phyloP scores from a whole-genome alignment of 2,888 invertebrate species.

The Andrena bicolor region DNA sequence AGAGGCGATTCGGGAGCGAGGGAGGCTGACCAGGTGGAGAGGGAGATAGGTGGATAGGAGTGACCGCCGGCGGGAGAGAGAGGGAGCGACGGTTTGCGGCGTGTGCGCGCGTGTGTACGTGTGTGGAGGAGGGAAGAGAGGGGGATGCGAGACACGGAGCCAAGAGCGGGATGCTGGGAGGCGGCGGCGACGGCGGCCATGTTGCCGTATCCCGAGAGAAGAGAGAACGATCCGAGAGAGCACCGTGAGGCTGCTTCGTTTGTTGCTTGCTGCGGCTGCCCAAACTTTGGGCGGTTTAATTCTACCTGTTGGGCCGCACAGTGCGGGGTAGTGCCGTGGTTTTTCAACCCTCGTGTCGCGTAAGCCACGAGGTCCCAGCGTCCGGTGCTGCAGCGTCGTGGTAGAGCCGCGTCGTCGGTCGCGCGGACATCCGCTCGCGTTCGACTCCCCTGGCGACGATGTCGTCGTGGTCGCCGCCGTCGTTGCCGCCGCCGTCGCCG shows the following conservation, averaged over 20 bases:
- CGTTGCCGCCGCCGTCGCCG: constrained; percentile 82
- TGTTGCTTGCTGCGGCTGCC: constrained; percentile 79
- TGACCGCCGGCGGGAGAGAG: constrained; percentile 64
- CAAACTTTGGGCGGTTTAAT: constrained; percentile 76
- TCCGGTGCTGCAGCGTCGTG: constrained; percentile 12
- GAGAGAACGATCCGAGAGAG: constrained; percentile 76
- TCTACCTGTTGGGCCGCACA: constrained; percentile 67
- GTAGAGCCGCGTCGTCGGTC: constrained; percentile 22
- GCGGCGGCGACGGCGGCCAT: constrained; percentile 89
- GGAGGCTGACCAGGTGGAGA: constrained; percentile 47
- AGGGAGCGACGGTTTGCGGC: constrained; percentile 68
- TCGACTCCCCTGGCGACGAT: constrained; percentile 76
- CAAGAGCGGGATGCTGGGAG: constrained; percentile 86
- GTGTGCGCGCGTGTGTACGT: constrained; percentile 28
- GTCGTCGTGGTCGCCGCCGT: constrained; percentile 69
- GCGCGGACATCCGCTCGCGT: constrained; percentile 78
- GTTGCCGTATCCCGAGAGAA: constrained; percentile 88
- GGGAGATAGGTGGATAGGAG: background rate
- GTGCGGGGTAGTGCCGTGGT: constrained; percentile 63
- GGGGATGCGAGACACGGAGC: constrained; percentile 80
- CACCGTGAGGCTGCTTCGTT: constrained; percentile 76
- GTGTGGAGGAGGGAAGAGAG: constrained; percentile 51
- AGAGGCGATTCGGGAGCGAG: constrained; percentile 56
- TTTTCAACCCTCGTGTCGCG: constrained; percentile 44
- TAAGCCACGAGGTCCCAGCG: constrained; percentile 11